phyloP scores from a whole-genome alignment of 2,888 invertebrate species.

The Cybosia mesomella region DNA sequence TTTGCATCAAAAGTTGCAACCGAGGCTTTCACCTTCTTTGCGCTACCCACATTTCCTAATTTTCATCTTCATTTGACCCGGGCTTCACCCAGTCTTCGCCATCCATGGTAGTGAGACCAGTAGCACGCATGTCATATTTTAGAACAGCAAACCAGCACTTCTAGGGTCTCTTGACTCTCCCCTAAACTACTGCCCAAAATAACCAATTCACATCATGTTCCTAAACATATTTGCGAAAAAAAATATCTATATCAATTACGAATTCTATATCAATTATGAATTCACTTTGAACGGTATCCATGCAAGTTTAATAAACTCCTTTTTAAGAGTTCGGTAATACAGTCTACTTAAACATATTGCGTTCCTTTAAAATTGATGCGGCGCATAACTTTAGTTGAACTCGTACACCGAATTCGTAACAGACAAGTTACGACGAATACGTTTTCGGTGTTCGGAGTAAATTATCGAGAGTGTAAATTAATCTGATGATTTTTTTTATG shows the following conservation, averaged over 20 bases:
- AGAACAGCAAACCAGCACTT: too few relatives aligned
- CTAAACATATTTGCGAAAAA: too few relatives aligned
- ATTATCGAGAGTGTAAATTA: slow-evolving; percentile 7
- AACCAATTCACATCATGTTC: background rate
- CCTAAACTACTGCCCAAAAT: background rate
- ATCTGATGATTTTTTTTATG: background rate
- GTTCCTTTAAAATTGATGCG: slow-evolving; percentile 57
- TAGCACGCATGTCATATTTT: too few relatives aligned
- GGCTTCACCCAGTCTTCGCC: too few relatives aligned
- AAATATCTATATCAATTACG: too few relatives aligned
- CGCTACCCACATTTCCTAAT: too few relatives aligned
- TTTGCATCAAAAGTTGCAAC: too few relatives aligned
- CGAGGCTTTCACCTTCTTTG: too few relatives aligned
- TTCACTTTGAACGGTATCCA: slow-evolving; percentile 45
- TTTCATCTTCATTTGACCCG: too few relatives aligned
- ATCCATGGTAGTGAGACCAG: too few relatives aligned
- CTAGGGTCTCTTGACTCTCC: too few relatives aligned
- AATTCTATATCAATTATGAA: slow-evolving; percentile 52
- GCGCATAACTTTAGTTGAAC: slow-evolving; percentile 39
- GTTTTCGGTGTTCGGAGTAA: slow-evolving; percentile 17
- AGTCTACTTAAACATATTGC: slow-evolving; percentile 51
- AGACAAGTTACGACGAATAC: slow-evolving; percentile 33
- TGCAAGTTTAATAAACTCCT: slow-evolving; percentile 47
- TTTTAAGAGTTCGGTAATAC: slow-evolving; percentile 36
- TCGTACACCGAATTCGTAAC: slow-evolving; percentile 34